Conservation (phyloP, 2,113 vertebrate species). For the Oreocharis arfaki region DNA sequence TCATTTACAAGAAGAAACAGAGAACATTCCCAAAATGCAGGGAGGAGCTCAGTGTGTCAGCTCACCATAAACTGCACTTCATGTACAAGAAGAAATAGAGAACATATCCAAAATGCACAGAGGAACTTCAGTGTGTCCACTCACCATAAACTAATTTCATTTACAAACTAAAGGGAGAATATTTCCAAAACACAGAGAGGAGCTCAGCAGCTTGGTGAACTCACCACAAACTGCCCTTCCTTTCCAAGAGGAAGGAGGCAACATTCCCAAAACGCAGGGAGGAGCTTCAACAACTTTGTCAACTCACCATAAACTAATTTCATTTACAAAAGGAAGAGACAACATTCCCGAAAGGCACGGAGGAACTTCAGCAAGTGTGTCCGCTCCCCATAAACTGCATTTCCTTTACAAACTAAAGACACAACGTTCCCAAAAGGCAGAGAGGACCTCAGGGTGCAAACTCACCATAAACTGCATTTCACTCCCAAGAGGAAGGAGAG, state of each 20-base stretch:
- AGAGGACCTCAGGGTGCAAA: neutral
- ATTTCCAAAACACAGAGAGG: accelerated
- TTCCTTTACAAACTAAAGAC: neutral
- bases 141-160: neutral
- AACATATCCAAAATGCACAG: too few species aligned
- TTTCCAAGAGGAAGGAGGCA: neutral
- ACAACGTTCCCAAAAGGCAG: neutral
- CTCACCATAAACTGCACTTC: too few species aligned
- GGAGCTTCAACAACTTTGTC: neutral
- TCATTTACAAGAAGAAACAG: neutral
- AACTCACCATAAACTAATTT: neutral
- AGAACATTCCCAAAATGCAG: neutral
- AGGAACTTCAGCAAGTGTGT: neutral
- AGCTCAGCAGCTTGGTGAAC: accelerated
- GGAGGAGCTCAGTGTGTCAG: too few species aligned
- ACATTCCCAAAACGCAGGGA: neutral
- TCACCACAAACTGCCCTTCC: neutral
- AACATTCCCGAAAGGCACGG: neutral
- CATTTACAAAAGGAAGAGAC: neutral
- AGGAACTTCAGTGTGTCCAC: accelerated
- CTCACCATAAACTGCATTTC: neutral
- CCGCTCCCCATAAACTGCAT: neutral
- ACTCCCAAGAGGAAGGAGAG: neutral
- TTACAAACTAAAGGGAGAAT: accelerated
- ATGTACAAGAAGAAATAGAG: neutral